These are phyloP conservation scores for Vanessa tameamea DNA, from an alignment of 1,140 invertebrate species.

Conservation along the genomic window DNA sequence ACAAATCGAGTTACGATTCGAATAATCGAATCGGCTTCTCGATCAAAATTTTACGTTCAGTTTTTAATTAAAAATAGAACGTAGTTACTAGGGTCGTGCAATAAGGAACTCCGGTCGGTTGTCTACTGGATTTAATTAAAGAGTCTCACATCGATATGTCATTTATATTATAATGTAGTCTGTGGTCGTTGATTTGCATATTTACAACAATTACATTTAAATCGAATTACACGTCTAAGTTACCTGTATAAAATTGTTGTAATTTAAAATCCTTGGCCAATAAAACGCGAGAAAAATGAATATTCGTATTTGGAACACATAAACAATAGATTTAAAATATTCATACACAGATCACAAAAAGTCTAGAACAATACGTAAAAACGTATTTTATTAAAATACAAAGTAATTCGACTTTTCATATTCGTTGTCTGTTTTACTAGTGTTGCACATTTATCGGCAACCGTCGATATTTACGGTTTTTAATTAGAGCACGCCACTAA, in stretches of 20 bases:
- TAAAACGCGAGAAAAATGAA: too few species aligned
- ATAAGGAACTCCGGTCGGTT: background rate
- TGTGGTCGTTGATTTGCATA: background rate
- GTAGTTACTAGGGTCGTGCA: background rate
- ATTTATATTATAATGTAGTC: background rate
- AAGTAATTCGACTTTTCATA: background rate
- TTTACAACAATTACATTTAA: background rate
- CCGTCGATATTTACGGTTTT: slow-evolving; percentile 60
- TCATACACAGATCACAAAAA: too few species aligned
- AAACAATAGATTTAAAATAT: background rate
- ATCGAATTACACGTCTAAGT: too few species aligned
- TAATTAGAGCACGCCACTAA: slow-evolving; percentile 58
- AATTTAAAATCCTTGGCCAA: too few species aligned
- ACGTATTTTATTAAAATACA: slow-evolving; percentile 1
- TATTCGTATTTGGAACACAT: too few species aligned
- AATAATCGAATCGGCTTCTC: background rate
- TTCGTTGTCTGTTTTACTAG: slow-evolving; percentile 35
- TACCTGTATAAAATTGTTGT: too few species aligned
- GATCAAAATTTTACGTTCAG: slow-evolving; percentile 3
- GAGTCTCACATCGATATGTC: background rate
- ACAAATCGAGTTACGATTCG: background rate
- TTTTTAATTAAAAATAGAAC: slow-evolving; percentile 10
- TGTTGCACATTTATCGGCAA: slow-evolving; percentile 40
- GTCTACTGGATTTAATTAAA: slow-evolving; percentile 6
- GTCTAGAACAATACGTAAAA: background rate